Conservation (phyloP, 2,113 vertebrate species). For the Trichomycterus rosablanca region DNA sequence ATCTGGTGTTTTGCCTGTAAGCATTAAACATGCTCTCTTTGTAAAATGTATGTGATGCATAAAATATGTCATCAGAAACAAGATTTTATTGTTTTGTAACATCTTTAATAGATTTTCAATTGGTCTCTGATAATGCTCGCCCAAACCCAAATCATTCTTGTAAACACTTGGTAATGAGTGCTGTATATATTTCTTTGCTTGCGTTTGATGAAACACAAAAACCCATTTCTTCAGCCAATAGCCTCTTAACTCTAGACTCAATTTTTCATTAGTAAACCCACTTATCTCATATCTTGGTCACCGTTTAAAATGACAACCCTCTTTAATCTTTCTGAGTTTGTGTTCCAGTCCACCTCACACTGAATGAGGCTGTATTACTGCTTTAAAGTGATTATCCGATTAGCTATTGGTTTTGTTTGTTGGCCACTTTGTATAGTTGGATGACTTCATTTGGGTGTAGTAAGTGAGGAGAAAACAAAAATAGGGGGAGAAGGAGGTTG, state of each 20-base stretch:
- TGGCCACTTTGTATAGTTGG: slow-evolving; percentile 63
- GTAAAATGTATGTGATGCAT: no score
- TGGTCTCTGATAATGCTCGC: no score
- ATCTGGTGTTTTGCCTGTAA: no score
- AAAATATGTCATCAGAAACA: no score
- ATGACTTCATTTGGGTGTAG: slow-evolving; percentile 53
- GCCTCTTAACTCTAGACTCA: neutral
- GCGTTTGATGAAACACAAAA: no score
- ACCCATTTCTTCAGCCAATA: neutral
- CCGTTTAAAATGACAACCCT: neutral
- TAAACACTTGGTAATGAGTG: neutral
- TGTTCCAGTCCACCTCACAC: slow-evolving; percentile 29
- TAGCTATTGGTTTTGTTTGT: slow-evolving; percentile 55
- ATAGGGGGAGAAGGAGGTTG: slow-evolving; percentile 22
- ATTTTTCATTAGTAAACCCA: neutral
- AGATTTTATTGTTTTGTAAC: no score
- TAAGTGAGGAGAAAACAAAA: slow-evolving; percentile 17
- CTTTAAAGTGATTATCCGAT: slow-evolving; percentile 48
- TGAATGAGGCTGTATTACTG: slow-evolving; percentile 53
- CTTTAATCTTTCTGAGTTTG: neutral
- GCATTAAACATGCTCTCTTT: no score
- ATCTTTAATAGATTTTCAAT: no score
- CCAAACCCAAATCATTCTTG: neutral
- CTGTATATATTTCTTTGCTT: neutral
- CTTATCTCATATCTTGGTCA: slow-evolving; percentile 3